Evolutionary conservation across 1,140 invertebrate genomes (phyloP).

Genomic region (Eumeta japonica): DNA sequence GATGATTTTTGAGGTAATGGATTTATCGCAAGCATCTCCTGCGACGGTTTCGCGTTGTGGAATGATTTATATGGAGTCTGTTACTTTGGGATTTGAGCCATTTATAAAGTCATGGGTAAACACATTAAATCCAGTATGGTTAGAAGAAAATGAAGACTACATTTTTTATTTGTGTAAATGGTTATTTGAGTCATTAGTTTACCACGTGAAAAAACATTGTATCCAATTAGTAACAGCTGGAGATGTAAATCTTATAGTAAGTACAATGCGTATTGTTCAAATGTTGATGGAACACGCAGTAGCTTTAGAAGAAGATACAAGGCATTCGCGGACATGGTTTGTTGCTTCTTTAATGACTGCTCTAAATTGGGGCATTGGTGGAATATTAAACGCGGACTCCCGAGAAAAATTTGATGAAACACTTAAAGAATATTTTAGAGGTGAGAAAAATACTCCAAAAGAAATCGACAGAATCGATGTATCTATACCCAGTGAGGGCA

Average conservation of each 20-base stretch:
- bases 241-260: conserved; percentile 71
- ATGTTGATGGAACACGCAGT: conserved; percentile 74
- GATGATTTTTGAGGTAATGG: conserved; percentile 92
- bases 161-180: conserved; percentile 73
- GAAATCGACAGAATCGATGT: conserved; percentile 68
- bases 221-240: conserved; percentile 69
- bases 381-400: conserved; percentile 71
- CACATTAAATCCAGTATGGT: conserved; percentile 64
- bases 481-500: conserved; percentile 70
- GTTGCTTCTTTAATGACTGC: conserved; percentile 77
- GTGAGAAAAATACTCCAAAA: conserved; percentile 66
- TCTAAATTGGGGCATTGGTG: conserved; percentile 81
- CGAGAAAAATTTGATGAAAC: conserved; percentile 71
- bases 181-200: conserved; percentile 69
- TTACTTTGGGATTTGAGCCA: conserved; percentile 68
- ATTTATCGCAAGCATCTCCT: conserved; percentile 82
- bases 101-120: conserved; percentile 78
- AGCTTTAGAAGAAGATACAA: conserved; percentile 65
- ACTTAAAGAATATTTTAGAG: conserved; percentile 59
- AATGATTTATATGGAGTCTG: conserved; percentile 90
- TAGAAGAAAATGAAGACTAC: conserved; percentile 60
- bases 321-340: conserved; percentile 67
- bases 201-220: conserved; percentile 68
- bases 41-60: conserved; percentile 93
- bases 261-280: conserved; percentile 72